These are phyloP conservation scores for Drosophila flavopinicola DNA, from an alignment of 2,888 invertebrate genomes.

Conservation along the genomic window DNA sequence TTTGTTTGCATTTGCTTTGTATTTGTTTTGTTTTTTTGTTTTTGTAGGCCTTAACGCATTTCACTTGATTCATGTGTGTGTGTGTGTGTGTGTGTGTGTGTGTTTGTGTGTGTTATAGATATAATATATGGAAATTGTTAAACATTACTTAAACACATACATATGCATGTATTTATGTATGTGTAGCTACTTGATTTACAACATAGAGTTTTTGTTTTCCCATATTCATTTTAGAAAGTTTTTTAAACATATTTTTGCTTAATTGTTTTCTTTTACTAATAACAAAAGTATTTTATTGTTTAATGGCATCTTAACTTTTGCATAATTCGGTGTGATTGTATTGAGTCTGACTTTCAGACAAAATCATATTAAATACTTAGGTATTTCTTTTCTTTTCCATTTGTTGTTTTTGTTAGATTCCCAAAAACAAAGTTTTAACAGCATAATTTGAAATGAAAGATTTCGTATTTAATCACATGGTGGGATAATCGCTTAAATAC, in stretches of 20 bases:
- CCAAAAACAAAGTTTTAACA: constrained; percentile 27
- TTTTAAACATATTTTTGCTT: too few species aligned
- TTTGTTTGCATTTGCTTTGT: constrained; percentile 42
- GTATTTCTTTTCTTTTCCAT: background rate
- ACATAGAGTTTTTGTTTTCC: constrained; percentile 40
- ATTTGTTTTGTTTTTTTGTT: constrained; percentile 9
- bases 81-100: constrained; percentile 4
- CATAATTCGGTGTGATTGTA: constrained; percentile 34
- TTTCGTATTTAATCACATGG: constrained; percentile 66
- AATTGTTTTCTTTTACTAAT: constrained; percentile 15
- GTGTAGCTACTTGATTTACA: constrained; percentile 51
- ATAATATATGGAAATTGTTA: constrained; percentile 64
- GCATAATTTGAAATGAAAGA: constrained; percentile 37
- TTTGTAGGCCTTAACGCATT: constrained; percentile 5
- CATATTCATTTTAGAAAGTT: constrained; percentile 27
- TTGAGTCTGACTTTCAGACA: constrained; percentile 17
- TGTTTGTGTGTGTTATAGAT: constrained; percentile 20
- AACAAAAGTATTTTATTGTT: constrained; percentile 3
- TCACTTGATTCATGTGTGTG: constrained; percentile 18
- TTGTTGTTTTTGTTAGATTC: constrained; percentile 11
- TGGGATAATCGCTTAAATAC: constrained; percentile 80
- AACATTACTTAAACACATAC: constrained; percentile 56
- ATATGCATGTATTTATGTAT: constrained; percentile 19
- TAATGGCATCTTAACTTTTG: constrained; percentile 23
- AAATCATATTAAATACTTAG: constrained; percentile 7